Percentiles rank a stretch among this genome's conserved stretches.
Evolutionary conservation across 2,888 invertebrate genomes (phyloP).

Genomic region (Zygogramma bicolorata): DNA sequence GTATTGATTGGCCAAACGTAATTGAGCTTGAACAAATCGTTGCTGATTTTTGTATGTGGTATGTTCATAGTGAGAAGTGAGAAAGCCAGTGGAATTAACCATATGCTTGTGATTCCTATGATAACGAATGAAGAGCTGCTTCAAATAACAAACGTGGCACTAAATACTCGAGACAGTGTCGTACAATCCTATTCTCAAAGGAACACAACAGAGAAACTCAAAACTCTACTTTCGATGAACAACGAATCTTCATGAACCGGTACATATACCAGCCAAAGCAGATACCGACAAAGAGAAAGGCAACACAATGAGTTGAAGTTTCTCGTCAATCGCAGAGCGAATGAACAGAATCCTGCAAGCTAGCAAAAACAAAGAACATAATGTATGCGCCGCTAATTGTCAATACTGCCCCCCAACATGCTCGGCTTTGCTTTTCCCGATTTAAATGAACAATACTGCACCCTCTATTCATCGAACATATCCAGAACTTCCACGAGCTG

Average conservation of each 20-base stretch:
- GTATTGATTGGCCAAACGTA: too few species aligned
- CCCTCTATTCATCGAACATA: conserved; percentile 9
- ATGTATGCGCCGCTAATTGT: conserved; percentile 4
- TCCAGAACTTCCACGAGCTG: conserved; percentile 10
- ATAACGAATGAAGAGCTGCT: too few species aligned
- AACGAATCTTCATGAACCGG: background rate
- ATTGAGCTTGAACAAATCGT: too few species aligned
- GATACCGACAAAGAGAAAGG: background rate
- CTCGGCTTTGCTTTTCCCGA: conserved; percentile 7
- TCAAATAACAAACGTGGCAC: too few species aligned
- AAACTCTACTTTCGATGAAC: background rate
- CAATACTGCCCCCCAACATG: background rate
- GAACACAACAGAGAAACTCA: background rate
- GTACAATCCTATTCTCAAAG: too few species aligned
- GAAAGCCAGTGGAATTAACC: too few species aligned
- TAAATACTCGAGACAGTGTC: too few species aligned
- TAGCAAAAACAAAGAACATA: background rate
- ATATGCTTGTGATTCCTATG: too few species aligned
- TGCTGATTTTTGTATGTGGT: too few species aligned
- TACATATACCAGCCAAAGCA: background rate
- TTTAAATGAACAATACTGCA: conserved; percentile 10
- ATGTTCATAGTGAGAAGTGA: too few species aligned
- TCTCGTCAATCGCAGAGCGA: background rate
- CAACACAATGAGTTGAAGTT: background rate
- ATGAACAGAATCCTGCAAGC: background rate